phyloP scores from a whole-genome alignment of 2,113 vertebrate species.

The Hydropotes inermis region DNA sequence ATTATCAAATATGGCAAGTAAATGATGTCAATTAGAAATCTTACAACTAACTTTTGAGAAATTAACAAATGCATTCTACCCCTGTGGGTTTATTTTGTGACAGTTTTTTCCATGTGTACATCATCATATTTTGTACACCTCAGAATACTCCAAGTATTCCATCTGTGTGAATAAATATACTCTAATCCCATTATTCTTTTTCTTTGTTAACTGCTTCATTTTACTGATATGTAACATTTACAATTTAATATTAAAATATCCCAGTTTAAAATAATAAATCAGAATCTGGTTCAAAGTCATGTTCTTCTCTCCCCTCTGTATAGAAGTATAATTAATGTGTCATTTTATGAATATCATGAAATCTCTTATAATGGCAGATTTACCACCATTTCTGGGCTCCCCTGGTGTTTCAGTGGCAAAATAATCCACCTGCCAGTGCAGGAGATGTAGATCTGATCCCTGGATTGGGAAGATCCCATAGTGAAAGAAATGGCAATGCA shows the following conservation, averaged over 20 bases:
- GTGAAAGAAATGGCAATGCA: background rate
- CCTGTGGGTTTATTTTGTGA: background rate
- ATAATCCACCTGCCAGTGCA: background rate
- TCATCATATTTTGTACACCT: background rate
- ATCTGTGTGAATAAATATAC: background rate
- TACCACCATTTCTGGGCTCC: background rate
- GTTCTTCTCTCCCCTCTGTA: background rate
- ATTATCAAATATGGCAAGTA: background rate
- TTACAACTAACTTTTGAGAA: background rate
- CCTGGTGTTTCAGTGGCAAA: background rate
- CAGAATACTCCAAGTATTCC: background rate
- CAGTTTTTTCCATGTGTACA: background rate
- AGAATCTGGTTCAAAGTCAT: background rate
- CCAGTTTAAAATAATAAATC: background rate
- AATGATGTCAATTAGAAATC: background rate
- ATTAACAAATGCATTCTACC: background rate
- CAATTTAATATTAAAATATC: background rate
- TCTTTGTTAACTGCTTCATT: background rate
- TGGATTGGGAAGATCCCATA: background rate
- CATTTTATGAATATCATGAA: background rate
- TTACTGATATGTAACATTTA: background rate
- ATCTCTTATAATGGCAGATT: background rate
- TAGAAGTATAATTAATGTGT: background rate
- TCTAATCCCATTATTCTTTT: background rate
- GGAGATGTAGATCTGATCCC: rapidly evolving